Percentiles rank a stretch among this genome's conserved stretches.
Evolutionary conservation across 2,888 invertebrate species (phyloP).

Genomic region (Oligia latruncula): DNA sequence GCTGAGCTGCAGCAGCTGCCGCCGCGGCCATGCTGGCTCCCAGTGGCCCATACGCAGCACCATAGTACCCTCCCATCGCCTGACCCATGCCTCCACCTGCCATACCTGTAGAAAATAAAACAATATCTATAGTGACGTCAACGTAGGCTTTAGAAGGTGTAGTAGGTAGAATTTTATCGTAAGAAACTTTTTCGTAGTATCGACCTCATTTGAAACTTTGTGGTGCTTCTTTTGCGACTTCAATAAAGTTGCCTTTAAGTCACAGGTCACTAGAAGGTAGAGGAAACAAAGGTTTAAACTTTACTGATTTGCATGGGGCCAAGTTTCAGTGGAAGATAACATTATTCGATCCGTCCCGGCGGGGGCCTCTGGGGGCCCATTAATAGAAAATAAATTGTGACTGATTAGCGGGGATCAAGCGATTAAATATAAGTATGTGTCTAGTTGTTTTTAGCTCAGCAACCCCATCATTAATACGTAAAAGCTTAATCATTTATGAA

Average conservation of each 20-base stretch:
- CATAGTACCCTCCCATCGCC: slow-evolving; percentile 93
- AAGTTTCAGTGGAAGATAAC: not conserved
- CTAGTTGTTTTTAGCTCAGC: not conserved
- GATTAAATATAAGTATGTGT: no score
- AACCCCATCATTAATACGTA: not conserved
- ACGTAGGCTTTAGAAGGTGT: not conserved
- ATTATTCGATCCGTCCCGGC: no score
- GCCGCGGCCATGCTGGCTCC: slow-evolving; percentile 94
- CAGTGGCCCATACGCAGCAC: slow-evolving; percentile 93
- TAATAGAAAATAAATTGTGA: no score
- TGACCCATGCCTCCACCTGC: slow-evolving; percentile 92
- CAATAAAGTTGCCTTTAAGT: not conserved
- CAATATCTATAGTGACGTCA: slow-evolving; percentile 16
- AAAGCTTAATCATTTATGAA: not conserved
- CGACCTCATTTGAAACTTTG: slow-evolving; percentile 7
- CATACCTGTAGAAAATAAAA: slow-evolving; percentile 89
- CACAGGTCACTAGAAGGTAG: no score
- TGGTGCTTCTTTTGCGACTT: not conserved
- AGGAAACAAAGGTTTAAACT: not conserved
- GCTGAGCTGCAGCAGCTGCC: slow-evolving; percentile 92
- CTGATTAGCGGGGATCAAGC: no score
- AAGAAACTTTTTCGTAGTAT: slow-evolving; percentile 7
- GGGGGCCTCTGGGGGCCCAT: no score
- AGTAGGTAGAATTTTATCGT: not conserved
- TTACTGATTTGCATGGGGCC: not conserved